phyloP scores from a whole-genome alignment of 2,888 invertebrate species.

The Ochropleura plecta region DNA sequence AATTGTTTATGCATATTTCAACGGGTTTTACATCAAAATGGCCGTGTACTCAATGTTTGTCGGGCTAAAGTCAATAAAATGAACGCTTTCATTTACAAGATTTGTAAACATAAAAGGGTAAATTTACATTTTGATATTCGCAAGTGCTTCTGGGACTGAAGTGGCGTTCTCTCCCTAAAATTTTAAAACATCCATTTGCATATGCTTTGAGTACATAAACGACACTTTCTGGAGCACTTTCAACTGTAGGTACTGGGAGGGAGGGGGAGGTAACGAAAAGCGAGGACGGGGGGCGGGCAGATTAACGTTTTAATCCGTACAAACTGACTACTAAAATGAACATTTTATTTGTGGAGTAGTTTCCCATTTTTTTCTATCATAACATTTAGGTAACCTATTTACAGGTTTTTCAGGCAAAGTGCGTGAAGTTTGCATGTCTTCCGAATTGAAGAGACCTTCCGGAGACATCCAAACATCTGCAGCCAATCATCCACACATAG shows the following conservation, averaged over 20 bases:
- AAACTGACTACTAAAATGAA: slow-evolving; percentile 45
- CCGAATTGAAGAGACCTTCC: background rate
- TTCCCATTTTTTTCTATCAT: background rate
- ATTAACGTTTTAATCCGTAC: slow-evolving; percentile 63
- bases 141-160: slow-evolving; percentile 89
- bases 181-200: slow-evolving; percentile 91
- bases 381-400: background rate
- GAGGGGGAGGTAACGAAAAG: slow-evolving; percentile 54
- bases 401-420: background rate
- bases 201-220: slow-evolving; percentile 91
- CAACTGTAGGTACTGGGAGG: slow-evolving; percentile 65
- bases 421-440: background rate
- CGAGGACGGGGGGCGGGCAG: slow-evolving; percentile 62
- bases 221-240: slow-evolving; percentile 89
- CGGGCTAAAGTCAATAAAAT: slow-evolving; percentile 86
- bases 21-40: slow-evolving; percentile 63
- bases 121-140: slow-evolving; percentile 90
- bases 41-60: slow-evolving; percentile 72
- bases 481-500: background rate
- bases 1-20: slow-evolving; percentile 64
- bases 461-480: background rate
- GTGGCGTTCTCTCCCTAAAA: slow-evolving; percentile 89
- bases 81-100: slow-evolving; percentile 90
- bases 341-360: background rate
- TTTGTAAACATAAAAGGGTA: slow-evolving; percentile 90